Evolutionary conservation across 2,888 invertebrate genomes (phyloP), one percentile per base, ranked within the genome.

Genomic region (Sympetrum striolatum): DNA sequence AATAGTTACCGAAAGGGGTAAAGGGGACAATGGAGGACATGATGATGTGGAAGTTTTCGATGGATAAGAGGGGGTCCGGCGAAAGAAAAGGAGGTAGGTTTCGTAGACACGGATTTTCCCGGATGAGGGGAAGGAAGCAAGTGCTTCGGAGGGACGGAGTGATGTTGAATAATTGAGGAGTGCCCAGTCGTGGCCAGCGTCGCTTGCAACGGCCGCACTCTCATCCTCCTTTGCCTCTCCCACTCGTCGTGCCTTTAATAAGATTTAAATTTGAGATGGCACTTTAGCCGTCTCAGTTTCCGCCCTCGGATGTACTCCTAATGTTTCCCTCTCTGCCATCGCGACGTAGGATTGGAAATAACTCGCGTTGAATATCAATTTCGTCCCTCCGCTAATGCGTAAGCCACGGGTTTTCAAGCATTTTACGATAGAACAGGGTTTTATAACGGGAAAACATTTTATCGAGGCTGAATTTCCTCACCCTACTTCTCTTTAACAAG

Each of bases 111-210:
- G 58, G 58, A 48, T 31, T 15, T 25, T 48, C 44, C 39, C 31
- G 14, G 82, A 18, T 22, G 48, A n/a, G 44, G 53, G 53, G 53
- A 31, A 15, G 86, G 86, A 60, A n/a, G 86, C 37, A 60, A 60
- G n/a, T 37, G 86, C n/a, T 37, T 12, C 10, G 60, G 39, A 37
- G 58, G 31, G 53, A 48, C 48, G 53, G 37, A 81, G 53, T 58
- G 86, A 86, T 37, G 86, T 64, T 86, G 86, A 86, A 86, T 86
- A 86, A 86, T 86, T 86, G 86, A 86, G 86, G 22, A 60, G 60
- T 64, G 86, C 64, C 86, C 86, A 64, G 86, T 82, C 86, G 39
- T 64, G 64, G 86, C 64, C 39, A 86, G 82, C 82, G 82, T 82
- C 58, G 82, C 82, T 82, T 82, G 58, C 58, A 58, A 44, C 81